Conservation (phyloP, 1,140 invertebrate genomes). For the Bombus huntii region DNA sequence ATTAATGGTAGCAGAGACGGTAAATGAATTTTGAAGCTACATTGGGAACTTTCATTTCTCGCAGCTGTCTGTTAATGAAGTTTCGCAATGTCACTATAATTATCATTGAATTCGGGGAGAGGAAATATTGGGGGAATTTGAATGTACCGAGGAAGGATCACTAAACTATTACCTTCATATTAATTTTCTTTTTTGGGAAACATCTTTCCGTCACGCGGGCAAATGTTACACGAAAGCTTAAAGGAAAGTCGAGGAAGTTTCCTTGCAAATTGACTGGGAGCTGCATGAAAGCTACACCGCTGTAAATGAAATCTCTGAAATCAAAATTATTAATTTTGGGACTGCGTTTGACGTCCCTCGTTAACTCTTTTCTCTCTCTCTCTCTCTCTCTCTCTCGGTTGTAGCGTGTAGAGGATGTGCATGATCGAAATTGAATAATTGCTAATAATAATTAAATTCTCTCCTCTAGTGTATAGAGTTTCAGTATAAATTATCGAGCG, state of each 20-base stretch:
- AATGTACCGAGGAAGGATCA: no score
- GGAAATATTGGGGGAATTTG: neutral
- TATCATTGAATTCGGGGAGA: neutral
- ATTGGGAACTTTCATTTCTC: neutral
- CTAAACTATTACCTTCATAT: slow-evolving; percentile 31
- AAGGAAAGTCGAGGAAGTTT: slow-evolving; percentile 44
- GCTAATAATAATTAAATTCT: neutral
- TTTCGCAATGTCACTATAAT: neutral
- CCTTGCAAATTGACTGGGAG: slow-evolving; percentile 36
- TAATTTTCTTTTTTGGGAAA: slow-evolving; percentile 34
- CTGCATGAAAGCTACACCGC: slow-evolving; percentile 18
- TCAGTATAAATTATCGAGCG: neutral
- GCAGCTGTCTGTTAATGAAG: neutral
- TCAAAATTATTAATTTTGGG: slow-evolving; percentile 46
- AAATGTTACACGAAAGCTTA: slow-evolving; percentile 5
- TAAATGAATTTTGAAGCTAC: neutral
- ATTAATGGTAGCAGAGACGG: neutral
- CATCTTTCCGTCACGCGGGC: neutral
- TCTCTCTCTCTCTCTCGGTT: no score
- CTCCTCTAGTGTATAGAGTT: neutral
- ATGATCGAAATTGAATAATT: neutral
- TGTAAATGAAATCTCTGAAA: slow-evolving; percentile 49
- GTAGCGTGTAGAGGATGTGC: neutral
- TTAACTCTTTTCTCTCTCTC: neutral
- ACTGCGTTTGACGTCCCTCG: slow-evolving; percentile 10